Evolutionary conservation across 2,797 vertebrate species (phyloP), one percentile per base, ranked within the genome.

Genomic region (Scleropages formosus): DNA sequence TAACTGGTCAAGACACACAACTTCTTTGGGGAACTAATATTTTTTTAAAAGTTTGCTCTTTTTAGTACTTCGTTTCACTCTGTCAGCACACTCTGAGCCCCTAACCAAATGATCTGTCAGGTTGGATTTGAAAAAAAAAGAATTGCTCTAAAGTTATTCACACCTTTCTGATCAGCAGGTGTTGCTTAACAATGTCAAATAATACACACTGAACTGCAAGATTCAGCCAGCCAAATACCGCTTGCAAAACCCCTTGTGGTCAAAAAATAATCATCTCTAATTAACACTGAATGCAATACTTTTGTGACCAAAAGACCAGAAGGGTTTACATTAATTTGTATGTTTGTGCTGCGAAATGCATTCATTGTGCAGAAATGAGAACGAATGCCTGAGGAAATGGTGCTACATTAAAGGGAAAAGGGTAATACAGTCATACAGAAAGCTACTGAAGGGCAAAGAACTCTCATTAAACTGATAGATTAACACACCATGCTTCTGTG

Each of bases 1-100:
- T 84, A 83, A 84, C 78, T 69, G 80, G 84, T 87, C 82, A 86
- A 79, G 73, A 81, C 20, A 81, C 65, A 78, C 51, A 79, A 75
- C 6, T 80, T 84, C 85, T 81, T 82, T n/a, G 31, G 82, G 79
- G 83, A 85, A 64, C 76, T 58, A 59, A 81, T 65, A 79, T 76
- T 22, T 69, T 70, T 74, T 73, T 78, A 77, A 74, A 86, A 69
- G 81, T 68, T 56, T 78, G 81, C 81, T 77, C 80, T 84, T 82
- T 78, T 39, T 62, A 61, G 75, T 80, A 75, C 66, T 71, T 76
- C 49, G 78, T 83, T 79, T 67, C 46, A 61, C 78, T 75, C 65
- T 77, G 24, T 26, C 70, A 20, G 66, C 20, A 47, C 31, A 12
- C 49, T 0, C 39, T 39, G 39, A 39, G 31, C 31, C 31, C 31